Evolutionary conservation across 2,113 vertebrate species (phyloP).

Genomic region (Delphinapterus leucas): DNA sequence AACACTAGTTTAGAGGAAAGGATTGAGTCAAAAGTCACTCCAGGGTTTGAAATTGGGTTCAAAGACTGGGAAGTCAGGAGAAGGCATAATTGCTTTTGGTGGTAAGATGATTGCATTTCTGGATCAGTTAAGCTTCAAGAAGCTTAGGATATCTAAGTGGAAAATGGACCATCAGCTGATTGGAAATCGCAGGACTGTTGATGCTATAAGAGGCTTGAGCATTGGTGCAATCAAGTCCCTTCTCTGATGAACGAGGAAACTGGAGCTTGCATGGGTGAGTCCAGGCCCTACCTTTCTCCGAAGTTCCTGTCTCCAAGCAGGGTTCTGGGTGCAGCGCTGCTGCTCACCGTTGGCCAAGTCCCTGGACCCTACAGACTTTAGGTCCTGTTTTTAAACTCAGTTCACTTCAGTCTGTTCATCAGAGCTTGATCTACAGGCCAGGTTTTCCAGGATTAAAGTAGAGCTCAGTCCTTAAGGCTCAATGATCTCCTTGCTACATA

Average conservation of each 20-base stretch:
- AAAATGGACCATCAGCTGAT: not conserved
- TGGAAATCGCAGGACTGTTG: not conserved
- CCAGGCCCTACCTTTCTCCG: not conserved
- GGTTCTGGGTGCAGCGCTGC: not conserved
- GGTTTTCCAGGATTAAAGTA: constrained; percentile 6
- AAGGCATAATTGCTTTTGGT: not conserved
- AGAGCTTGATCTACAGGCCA: not conserved
- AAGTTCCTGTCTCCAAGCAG: not conserved
- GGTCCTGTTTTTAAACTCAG: not conserved
- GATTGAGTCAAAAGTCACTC: not conserved
- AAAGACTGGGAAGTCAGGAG: not conserved
- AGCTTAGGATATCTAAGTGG: not conserved
- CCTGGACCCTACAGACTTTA: not conserved
- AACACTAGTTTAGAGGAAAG: not conserved
- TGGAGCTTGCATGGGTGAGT: not conserved
- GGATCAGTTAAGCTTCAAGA: not conserved
- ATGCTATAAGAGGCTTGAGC: not conserved
- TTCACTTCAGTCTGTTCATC: not conserved
- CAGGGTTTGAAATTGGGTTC: constrained; percentile 28
- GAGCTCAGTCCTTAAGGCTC: not conserved
- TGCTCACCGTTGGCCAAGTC: not conserved
- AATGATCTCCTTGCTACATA: not conserved
- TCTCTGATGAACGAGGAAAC: not conserved
- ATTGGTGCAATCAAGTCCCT: not conserved
- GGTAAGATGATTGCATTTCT: not conserved